Percentiles rank a stretch among this genome's conserved stretches.
These are phyloP conservation scores for Nomada fucata DNA, from an alignment of 2,888 invertebrate genomes.

Conservation along the genomic window DNA sequence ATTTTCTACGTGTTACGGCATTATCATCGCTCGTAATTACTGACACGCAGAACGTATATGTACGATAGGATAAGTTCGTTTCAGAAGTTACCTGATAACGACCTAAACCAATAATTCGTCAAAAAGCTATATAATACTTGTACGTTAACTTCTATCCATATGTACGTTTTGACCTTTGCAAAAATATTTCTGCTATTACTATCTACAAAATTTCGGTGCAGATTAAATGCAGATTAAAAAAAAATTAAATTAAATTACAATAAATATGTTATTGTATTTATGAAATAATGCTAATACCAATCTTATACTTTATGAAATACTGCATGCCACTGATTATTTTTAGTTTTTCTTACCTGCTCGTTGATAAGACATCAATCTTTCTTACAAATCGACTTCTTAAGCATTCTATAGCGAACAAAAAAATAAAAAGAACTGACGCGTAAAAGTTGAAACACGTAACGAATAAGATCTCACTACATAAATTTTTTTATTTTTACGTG, in stretches of 20 bases:
- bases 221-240: too few species aligned
- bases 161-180: slow-evolving; percentile 23
- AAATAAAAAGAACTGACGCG: slow-evolving; percentile 56
- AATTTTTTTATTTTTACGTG: slow-evolving; percentile 67
- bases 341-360: slow-evolving; percentile 45
- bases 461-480: slow-evolving; percentile 35
- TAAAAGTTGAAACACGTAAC: slow-evolving; percentile 32
- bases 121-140: slow-evolving; percentile 38
- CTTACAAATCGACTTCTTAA: slow-evolving; percentile 20
- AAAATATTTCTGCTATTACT: slow-evolving; percentile 14
- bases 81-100: slow-evolving; percentile 75
- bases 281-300: neutral
- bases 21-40: slow-evolving; percentile 78
- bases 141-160: slow-evolving; percentile 41
- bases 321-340: slow-evolving; percentile 14
- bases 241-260: too few species aligned
- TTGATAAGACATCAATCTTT: slow-evolving; percentile 31
- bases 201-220: neutral
- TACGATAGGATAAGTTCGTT: slow-evolving; percentile 77
- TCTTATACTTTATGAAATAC: slow-evolving; percentile 22
- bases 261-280: neutral
- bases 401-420: slow-evolving; percentile 53
- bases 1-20: slow-evolving; percentile 71
- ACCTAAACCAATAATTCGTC: slow-evolving; percentile 68
- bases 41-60: slow-evolving; percentile 74